phyloP scores from a whole-genome alignment of 2,797 vertebrate species.

The Acanthis flammea region DNA sequence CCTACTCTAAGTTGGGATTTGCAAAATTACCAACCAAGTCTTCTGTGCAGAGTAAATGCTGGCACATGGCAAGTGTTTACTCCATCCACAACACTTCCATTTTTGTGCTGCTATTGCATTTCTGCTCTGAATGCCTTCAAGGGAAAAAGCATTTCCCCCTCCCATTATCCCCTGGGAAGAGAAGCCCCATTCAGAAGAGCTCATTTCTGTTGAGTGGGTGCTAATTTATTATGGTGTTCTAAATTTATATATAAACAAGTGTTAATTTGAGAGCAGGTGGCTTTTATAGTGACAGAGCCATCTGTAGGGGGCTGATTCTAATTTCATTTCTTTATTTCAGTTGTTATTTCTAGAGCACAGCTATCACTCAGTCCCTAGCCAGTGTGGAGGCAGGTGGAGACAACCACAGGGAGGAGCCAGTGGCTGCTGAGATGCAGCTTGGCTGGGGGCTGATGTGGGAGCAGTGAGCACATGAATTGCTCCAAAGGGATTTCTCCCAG shows the following conservation, averaged over 20 bases:
- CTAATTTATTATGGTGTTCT: slow-evolving; percentile 23
- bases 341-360: background rate
- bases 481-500: background rate
- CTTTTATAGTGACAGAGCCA: slow-evolving; percentile 17
- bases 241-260: slow-evolving; percentile 33
- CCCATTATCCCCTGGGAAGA: background rate
- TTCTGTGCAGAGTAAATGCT: background rate
- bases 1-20: background rate
- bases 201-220: background rate
- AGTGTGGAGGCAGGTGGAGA: background rate
- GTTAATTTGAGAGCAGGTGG: slow-evolving; percentile 8
- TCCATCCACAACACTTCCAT: background rate
- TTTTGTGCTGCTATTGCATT: background rate
- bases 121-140: background rate
- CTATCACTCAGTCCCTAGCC: background rate
- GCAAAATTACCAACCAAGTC: background rate
- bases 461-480: fast-evolving
- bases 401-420: background rate
- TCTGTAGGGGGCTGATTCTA: slow-evolving; percentile 14
- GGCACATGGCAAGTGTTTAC: background rate
- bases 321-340: background rate
- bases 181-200: background rate
- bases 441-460: background rate
- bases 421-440: background rate
- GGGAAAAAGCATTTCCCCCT: background rate